Evolutionary conservation across 2,888 invertebrate genomes (phyloP).

Genomic region (Synanthedon andrenaeformis): DNA sequence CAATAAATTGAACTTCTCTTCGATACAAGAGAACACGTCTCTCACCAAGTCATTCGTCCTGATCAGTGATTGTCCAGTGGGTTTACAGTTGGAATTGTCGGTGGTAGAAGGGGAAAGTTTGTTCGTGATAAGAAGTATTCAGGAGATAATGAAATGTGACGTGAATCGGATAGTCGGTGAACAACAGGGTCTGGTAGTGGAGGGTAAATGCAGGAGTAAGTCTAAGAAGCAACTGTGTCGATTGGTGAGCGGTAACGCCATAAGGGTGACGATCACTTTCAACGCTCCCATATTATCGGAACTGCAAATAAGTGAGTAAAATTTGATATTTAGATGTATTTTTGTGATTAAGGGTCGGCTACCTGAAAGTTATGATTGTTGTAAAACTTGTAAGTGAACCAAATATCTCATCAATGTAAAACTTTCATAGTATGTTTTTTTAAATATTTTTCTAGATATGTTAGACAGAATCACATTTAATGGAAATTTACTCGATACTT

Average conservation of each 20-base stretch:
- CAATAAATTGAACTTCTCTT: constrained; percentile 41
- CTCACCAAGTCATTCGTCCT: constrained; percentile 42
- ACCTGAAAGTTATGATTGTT: too few species aligned
- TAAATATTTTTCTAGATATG: too few species aligned
- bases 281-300: constrained; percentile 40
- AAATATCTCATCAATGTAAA: too few species aligned
- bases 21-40: constrained; percentile 31
- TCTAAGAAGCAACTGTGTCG: constrained; percentile 46
- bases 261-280: constrained; percentile 42
- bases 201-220: constrained; percentile 31
- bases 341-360: not conserved
- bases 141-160: constrained; percentile 49
- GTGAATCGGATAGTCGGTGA: constrained; percentile 47
- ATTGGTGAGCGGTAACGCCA: constrained; percentile 45
- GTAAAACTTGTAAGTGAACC: too few species aligned
- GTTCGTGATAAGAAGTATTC: constrained; percentile 44
- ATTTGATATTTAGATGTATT: not conserved
- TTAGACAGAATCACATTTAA: too few species aligned
- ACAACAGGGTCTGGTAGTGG: constrained; percentile 26
- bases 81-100: constrained; percentile 42
- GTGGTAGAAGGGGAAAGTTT: constrained; percentile 35
- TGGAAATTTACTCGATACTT: too few species aligned
- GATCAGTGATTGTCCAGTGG: constrained; percentile 46
- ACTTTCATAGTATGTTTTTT: too few species aligned
- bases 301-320: constrained; percentile 29